A percentile compares a stretch with the other conserved stretches of the same genome.
phyloP scores from a whole-genome alignment of 2,797 vertebrate genomes.

The Xyrichtys novacula region DNA sequence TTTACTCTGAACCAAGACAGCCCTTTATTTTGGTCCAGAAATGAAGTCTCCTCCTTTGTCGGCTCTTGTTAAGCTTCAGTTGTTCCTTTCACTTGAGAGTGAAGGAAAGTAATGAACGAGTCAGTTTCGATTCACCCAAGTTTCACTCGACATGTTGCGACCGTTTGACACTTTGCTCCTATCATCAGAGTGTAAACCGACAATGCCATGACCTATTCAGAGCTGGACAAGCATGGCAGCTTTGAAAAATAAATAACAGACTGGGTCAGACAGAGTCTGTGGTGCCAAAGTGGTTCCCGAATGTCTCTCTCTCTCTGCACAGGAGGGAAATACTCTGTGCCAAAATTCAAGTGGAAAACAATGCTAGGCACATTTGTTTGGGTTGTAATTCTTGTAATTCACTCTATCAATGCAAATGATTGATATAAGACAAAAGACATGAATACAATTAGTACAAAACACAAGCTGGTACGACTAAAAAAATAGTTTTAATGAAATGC shows the following conservation, averaged over 20 bases:
- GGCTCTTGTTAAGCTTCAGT: slow-evolving; percentile 27
- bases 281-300: background rate
- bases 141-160: slow-evolving; percentile 3
- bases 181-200: slow-evolving; percentile 27
- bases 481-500: background rate
- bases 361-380: background rate
- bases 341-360: background rate
- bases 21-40: slow-evolving; percentile 10
- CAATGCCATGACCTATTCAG: slow-evolving; percentile 3
- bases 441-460: background rate
- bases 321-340: background rate
- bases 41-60: slow-evolving; percentile 12
- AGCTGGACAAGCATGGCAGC: slow-evolving; percentile 19
- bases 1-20: background rate
- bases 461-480: background rate
- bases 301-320: background rate
- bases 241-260: slow-evolving; percentile 7
- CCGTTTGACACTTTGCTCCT: slow-evolving; percentile 27
- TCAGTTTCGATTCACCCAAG: slow-evolving; percentile 8
- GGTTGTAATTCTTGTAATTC: background rate
- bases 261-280: slow-evolving; percentile 5
- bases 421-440: background rate
- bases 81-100: slow-evolving; percentile 5
- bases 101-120: slow-evolving; percentile 15
- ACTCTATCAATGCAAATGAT: background rate